A percentile compares a stretch with the other conserved stretches of the same genome.
These are phyloP conservation scores for Hydroisotoma schaefferi DNA, from an alignment of 2,888 invertebrate species.

Conservation along the genomic window DNA sequence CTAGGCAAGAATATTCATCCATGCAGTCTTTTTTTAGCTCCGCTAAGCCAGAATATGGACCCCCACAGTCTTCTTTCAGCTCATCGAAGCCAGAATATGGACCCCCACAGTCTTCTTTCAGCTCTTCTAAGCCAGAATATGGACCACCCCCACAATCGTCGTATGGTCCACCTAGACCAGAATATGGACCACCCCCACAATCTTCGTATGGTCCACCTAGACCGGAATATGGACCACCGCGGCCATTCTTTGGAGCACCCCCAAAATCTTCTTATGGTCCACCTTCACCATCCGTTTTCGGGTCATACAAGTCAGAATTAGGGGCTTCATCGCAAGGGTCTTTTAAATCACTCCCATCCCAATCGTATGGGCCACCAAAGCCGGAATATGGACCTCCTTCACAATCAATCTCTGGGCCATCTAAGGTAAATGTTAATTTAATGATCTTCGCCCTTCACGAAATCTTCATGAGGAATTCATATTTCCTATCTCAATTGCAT, in stretches of 20 bases:
- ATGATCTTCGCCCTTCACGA: neutral
- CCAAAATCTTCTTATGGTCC: neutral
- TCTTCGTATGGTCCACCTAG: slow-evolving; percentile 11
- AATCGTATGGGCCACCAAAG: slow-evolving; percentile 8
- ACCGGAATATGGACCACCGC: slow-evolving; percentile 14
- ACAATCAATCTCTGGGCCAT: neutral
- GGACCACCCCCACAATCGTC: neutral
- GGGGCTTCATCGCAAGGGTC: no score
- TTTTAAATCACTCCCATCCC: no score
- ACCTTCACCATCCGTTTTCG: no score
- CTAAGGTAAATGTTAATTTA: neutral
- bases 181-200: no score
- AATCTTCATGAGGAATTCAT: no score
- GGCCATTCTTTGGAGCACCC: slow-evolving; percentile 12
- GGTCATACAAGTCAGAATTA: no score
- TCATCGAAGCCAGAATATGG: neutral
- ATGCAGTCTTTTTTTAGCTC: no score
- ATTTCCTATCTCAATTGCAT: neutral
- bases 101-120: slow-evolving; percentile 15
- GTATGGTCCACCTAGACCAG: no score
- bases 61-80: no score
- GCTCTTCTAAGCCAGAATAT: slow-evolving; percentile 10
- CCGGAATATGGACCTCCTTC: slow-evolving; percentile 14
- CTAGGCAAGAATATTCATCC: neutral
- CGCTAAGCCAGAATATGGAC: neutral